Evolutionary conservation across 2,888 invertebrate species (phyloP), one percentile per base, ranked within the genome.

Genomic region (Macroteleia sp.): DNA sequence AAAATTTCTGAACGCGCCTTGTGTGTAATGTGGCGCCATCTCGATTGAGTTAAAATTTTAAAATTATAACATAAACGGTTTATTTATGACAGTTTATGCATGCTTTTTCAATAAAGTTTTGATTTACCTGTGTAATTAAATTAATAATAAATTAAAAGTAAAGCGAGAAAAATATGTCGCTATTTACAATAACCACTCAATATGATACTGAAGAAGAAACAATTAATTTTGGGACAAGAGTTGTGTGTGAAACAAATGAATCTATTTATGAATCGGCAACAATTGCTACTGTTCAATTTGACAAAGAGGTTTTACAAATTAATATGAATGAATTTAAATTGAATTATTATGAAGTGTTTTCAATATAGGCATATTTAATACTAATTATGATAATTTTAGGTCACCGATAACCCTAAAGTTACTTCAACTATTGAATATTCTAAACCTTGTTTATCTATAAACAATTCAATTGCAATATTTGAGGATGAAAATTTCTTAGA

Each of bases 171-270:
- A 61, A 48, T 52, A 59, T 77, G 70, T 14, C 70, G 1, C 91
- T 91, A 90, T 88, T 89, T 74, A 87, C 89, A 77, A 88, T 93
- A 12, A 86, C 86, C 39, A 88, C 91, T 19, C 92, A 92, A 12
- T 93, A 92, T 76, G 91, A 92, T 77, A 82, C 87, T 25, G 92
- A 92, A 0, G 92, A 93, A 76, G 93, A 93, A 87, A 93, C 93
- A 9, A 88, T 92, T 0, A 93, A 93, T 88, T 93, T 93, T 83
- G 93, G 93, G 2, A 89, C 91, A 20, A 89, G 93, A 74, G 88
- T 87, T 39, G 85, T 92, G 41, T 90, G 89, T 2, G 92, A 92
- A 73, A 90, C 89, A 34, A 90, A 91, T 82, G 91, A 90, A 54
- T 90, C 86, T 8, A 84, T 93, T 34, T 93, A 92, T 79, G 93